A percentile compares a stretch with the other conserved stretches of the same genome.
These are phyloP conservation scores for Meteorus colon DNA, from an alignment of 2,888 invertebrate genomes.

Conservation along the genomic window DNA sequence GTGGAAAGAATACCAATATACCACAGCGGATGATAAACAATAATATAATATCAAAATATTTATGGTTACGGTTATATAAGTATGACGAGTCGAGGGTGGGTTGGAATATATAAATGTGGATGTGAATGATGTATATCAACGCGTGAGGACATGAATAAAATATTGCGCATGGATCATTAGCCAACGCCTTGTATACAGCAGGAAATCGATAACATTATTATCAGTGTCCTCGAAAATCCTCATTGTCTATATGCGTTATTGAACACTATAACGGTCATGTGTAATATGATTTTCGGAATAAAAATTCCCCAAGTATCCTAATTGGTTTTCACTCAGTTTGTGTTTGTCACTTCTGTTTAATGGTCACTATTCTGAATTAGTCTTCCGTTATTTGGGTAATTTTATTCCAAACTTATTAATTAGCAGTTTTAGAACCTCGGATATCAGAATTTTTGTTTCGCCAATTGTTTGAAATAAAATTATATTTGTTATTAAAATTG, in stretches of 20 bases:
- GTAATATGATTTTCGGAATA: too few species aligned
- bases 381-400: too few species aligned
- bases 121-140: not conserved
- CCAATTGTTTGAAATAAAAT: too few species aligned
- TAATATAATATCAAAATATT: constrained; percentile 16
- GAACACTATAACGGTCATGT: too few species aligned
- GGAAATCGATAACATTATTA: constrained; percentile 1
- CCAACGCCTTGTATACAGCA: not conserved
- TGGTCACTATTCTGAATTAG: too few species aligned
- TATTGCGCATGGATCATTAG: constrained; percentile 18
- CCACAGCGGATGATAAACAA: constrained; percentile 6
- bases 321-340: too few species aligned
- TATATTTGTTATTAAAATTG: too few species aligned
- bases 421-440: too few species aligned
- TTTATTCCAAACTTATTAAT: too few species aligned
- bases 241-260: not conserved
- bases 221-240: not conserved
- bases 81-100: not conserved
- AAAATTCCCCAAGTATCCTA: too few species aligned
- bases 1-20: not conserved
- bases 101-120: not conserved
- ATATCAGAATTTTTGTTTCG: too few species aligned
- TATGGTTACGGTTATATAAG: constrained; percentile 1
- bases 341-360: too few species aligned
- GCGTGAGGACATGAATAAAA: constrained; percentile 24